Evolutionary conservation across 2,113 vertebrate genomes (phyloP).

Genomic region (Pogonocichla stellata): DNA sequence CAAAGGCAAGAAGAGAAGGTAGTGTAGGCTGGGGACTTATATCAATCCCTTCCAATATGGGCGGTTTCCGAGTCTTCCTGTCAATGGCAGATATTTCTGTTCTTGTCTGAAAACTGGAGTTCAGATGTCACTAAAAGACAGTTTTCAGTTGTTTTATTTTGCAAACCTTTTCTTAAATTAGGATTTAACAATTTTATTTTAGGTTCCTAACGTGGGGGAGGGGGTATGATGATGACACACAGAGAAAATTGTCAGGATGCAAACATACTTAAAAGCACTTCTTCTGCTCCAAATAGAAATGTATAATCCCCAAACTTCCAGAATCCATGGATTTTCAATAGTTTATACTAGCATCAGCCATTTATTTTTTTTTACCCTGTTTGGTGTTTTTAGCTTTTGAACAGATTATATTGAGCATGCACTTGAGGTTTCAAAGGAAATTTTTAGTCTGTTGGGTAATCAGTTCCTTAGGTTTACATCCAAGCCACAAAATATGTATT

Average conservation of each 20-base stretch:
- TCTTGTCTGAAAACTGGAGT: not conserved
- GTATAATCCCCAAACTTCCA: not conserved
- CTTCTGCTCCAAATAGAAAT: not conserved
- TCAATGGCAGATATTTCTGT: not conserved
- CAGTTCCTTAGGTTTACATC: constrained; percentile 24
- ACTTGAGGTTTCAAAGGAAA: constrained; percentile 47
- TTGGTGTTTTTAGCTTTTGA: not conserved
- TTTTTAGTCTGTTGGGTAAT: constrained; percentile 49
- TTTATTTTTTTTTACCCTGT: not conserved
- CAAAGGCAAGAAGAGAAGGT: not conserved
- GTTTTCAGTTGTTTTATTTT: not conserved
- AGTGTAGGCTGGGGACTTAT: not conserved
- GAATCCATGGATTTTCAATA: not conserved
- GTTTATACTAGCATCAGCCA: not conserved
- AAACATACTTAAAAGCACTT: not conserved
- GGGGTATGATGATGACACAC: not conserved
- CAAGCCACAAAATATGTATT: constrained; percentile 60
- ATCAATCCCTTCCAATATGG: not conserved
- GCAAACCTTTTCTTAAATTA: not conserved
- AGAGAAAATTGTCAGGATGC: not conserved
- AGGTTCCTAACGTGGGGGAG: not conserved
- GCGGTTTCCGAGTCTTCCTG: not conserved
- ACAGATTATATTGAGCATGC: not conserved
- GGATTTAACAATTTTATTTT: not conserved
- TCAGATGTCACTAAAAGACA: not conserved